Conservation (phyloP, 1,140 invertebrate genomes). For the Camponotus vicinus region DNA sequence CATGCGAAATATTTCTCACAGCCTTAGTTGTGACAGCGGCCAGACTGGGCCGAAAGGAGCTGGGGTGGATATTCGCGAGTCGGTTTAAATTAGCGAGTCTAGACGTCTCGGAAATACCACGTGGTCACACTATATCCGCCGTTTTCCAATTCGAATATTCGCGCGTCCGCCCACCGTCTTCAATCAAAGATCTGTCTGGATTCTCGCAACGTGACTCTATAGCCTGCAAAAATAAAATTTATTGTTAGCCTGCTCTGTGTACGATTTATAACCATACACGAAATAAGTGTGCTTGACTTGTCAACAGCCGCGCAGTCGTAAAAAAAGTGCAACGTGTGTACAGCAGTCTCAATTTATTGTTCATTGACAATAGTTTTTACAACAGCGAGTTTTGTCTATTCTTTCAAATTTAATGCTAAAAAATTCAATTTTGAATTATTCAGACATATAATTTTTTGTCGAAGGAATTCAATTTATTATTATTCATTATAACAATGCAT, state of each 20-base stretch:
- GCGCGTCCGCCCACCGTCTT: constrained; percentile 34
- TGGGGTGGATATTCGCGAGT: constrained; percentile 71
- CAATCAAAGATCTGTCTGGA: constrained; percentile 3
- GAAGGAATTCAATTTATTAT: background rate
- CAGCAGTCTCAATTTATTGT: background rate
- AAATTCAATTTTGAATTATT: background rate
- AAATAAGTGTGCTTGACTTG: constrained; percentile 20
- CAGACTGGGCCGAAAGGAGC: constrained; percentile 68
- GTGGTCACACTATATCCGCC: constrained; percentile 66
- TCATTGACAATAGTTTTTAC: background rate
- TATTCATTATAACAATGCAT: background rate
- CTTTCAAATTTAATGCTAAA: background rate
- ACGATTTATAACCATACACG: background rate
- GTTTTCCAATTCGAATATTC: constrained; percentile 67
- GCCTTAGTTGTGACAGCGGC: constrained; percentile 73
- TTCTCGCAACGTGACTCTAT: background rate
- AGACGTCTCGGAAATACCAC: constrained; percentile 78
- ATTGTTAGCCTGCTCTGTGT: background rate
- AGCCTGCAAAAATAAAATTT: constrained; percentile 17
- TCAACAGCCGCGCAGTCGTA: background rate
- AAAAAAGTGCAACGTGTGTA: background rate
- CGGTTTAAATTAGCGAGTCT: constrained; percentile 82
- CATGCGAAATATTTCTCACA: constrained; percentile 73
- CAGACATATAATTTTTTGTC: background rate
- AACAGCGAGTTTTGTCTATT: too few relatives aligned